These are phyloP conservation scores for Conus ventricosus DNA, from an alignment of 1,140 invertebrate genomes.

Conservation along the genomic window DNA sequence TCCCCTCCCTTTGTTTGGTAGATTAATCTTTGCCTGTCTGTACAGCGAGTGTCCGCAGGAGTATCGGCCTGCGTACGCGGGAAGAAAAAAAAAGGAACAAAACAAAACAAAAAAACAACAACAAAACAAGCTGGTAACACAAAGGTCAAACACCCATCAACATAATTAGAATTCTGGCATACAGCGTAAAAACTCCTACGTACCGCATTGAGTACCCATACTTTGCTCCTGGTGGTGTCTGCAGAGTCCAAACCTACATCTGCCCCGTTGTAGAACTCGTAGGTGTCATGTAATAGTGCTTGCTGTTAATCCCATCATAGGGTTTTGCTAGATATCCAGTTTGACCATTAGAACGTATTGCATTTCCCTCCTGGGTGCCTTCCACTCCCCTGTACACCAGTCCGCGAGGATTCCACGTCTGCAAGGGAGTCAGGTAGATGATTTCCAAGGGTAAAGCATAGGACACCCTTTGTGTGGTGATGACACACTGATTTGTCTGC, in stretches of 20 bases:
- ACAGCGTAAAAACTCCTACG: too few species aligned
- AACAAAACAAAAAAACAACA: too few species aligned
- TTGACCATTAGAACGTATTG: slow-evolving; percentile 42
- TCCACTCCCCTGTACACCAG: slow-evolving; percentile 33
- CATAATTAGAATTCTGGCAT: too few species aligned
- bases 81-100: too few species aligned
- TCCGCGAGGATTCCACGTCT: slow-evolving; percentile 62
- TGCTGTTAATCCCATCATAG: slow-evolving; percentile 53
- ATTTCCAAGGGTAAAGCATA: slow-evolving; percentile 66
- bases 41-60: too few species aligned
- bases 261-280: slow-evolving; percentile 53
- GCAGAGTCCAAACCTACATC: slow-evolving; percentile 23
- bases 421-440: slow-evolving; percentile 62
- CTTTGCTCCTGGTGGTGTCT: background rate
- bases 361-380: slow-evolving; percentile 31
- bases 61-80: too few species aligned
- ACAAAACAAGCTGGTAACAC: too few species aligned
- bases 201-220: background rate
- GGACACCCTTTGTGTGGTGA: slow-evolving; percentile 38
- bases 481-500: background rate
- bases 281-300: slow-evolving; percentile 50
- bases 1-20: too few species aligned
- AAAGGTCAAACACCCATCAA: too few species aligned
- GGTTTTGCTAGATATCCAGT: slow-evolving; percentile 36
- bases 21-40: too few species aligned